Conservation (phyloP, 2,888 invertebrate genomes). For the Muschampia plurimacula region DNA sequence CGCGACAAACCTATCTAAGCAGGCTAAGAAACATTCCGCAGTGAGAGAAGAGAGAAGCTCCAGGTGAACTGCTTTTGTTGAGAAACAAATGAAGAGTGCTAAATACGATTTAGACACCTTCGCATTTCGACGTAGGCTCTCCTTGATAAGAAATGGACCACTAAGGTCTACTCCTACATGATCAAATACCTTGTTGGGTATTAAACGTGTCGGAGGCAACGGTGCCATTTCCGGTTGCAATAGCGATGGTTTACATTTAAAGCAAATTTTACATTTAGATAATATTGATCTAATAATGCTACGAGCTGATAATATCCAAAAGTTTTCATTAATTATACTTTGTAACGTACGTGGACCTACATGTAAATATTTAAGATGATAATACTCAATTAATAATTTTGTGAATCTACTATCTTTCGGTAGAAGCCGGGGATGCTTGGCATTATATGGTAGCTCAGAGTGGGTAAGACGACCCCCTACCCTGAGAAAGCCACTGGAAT, state of each 20-base stretch:
- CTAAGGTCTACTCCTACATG: conserved; percentile 6
- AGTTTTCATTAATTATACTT: conserved; percentile 1
- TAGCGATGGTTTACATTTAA: neutral
- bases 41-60: neutral
- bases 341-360: neutral
- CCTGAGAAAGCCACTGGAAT: conserved; percentile 2
- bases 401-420: neutral
- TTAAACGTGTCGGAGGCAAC: neutral
- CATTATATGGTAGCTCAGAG: neutral
- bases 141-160: neutral
- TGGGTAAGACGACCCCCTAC: conserved; percentile 7
- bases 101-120: conserved; percentile 7
- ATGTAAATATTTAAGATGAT: neutral
- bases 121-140: neutral
- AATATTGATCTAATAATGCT: neutral
- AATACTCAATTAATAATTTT: conserved; percentile 4
- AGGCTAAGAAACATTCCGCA: neutral
- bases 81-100: neutral
- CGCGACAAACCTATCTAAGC: neutral
- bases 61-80: conserved; percentile 3
- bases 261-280: conserved; percentile 1
- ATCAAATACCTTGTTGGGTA: conserved; percentile 2
- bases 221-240: neutral
- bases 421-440: neutral
- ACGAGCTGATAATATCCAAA: neutral